Evolutionary conservation across 1,140 invertebrate species (phyloP), one percentile per base, ranked within the genome.

Genomic region (Drosophila dunni): DNA sequence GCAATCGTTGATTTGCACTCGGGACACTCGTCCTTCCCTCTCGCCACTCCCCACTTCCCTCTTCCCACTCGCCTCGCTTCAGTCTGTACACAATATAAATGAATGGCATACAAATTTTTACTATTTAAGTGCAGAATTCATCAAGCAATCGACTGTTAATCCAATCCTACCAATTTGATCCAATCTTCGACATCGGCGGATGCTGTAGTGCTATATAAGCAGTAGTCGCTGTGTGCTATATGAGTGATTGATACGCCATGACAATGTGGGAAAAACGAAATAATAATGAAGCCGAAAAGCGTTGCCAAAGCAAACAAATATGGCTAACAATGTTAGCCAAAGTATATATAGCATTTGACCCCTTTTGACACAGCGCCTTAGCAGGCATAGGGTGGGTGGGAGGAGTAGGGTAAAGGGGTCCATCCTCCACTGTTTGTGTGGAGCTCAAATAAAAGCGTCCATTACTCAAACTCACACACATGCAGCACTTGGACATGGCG

Each of bases 391-490:
- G 4, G 17, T 33, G n/a, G 1, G 7, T 0, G 13, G 44, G 13
- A 42, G 36, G 9, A 3, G 20, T 17, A 0, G 13, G 50, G 24
- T 13, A 6, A 10, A 9, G 48, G 48, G 20, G 7, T 17, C 20
- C 7, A n/a, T 3, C 29, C 36, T 48, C 9, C 8, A 34, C 38
- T 45, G 45, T 60, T 20, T 65, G 54, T 61, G 79, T 81, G 63
- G 57, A 48, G 79, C 54, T 74, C 84, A 89, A 89, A 89, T 89
- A 89, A 89, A 89, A 81, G 84, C 84, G 84, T 89, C 84, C 84
- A 89, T 89, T 89, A 89, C 84, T 89, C 84, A 89, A 89, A 83
- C 84, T 85, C 74, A 77, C 69, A 53, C 53, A 54, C 33, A 36
- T 13, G 5, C 44, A 15, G 24, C 46, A 48, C 45, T 63, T 63